These are phyloP conservation scores for Oryzias curvinotus DNA, from an alignment of 2,113 vertebrate genomes.

Conservation along the genomic window DNA sequence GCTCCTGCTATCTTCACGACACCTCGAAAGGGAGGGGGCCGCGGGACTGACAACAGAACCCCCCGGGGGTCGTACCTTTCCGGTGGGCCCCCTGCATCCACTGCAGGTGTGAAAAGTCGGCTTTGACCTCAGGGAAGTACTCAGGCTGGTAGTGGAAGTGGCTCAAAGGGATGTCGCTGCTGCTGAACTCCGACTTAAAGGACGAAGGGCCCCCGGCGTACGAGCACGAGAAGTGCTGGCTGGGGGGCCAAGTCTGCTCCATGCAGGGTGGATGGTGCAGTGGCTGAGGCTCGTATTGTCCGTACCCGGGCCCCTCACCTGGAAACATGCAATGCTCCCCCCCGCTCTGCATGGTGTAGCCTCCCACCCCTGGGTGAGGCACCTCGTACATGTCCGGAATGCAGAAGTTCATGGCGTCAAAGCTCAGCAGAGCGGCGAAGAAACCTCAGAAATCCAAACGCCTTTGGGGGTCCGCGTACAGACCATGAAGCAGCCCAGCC, in stretches of 20 bases:
- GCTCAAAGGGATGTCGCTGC: conserved; percentile 88
- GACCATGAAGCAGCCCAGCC: neutral
- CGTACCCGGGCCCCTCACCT: conserved; percentile 83
- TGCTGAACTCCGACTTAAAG: conserved; percentile 89
- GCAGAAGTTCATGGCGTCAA: conserved; percentile 88
- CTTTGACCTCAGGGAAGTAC: conserved; percentile 87
- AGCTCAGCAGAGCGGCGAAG: conserved; percentile 3
- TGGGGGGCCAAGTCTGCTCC: conserved; percentile 90
- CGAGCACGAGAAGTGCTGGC: conserved; percentile 87
- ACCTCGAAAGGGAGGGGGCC: neutral
- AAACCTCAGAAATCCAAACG: conserved; percentile 1
- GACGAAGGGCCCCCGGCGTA: conserved; percentile 79
- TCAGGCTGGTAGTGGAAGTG: conserved; percentile 86
- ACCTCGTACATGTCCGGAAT: conserved; percentile 87
- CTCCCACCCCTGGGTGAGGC: conserved; percentile 79
- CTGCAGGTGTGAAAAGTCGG: conserved; percentile 88
- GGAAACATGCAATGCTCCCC: conserved; percentile 87
- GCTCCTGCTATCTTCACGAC: neutral
- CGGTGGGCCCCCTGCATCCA: conserved; percentile 86
- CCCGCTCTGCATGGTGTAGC: conserved; percentile 80
- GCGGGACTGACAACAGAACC: neutral
- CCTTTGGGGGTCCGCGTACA: no score
- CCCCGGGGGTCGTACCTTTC: conserved; percentile 84
- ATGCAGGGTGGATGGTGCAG: conserved; percentile 86
- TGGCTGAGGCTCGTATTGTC: conserved; percentile 84